phyloP scores from a whole-genome alignment of 2,113 vertebrate genomes.

The Buteo buteo region DNA sequence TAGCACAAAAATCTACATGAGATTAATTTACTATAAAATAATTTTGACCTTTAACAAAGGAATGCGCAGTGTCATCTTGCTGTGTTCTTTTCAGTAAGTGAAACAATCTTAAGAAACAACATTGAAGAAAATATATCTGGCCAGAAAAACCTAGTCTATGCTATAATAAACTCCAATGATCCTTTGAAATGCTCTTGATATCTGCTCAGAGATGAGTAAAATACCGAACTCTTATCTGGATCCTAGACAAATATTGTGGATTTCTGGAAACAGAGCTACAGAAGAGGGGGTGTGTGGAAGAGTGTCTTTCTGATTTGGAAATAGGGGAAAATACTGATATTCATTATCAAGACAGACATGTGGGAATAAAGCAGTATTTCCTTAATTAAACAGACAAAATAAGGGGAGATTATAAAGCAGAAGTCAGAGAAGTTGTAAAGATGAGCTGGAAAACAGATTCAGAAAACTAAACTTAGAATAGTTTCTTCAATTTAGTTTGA shows the following conservation, averaged over 20 bases:
- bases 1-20: background rate
- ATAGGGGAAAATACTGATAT: background rate
- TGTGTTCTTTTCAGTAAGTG: background rate
- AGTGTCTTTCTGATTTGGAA: background rate
- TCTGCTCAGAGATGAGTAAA: background rate
- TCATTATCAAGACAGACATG: background rate
- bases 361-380: background rate
- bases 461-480: background rate
- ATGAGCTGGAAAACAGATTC: background rate
- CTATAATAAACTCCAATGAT: background rate
- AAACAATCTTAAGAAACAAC: background rate
- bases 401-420: background rate
- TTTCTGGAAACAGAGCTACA: background rate
- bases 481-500: background rate
- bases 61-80: background rate
- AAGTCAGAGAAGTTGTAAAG: background rate
- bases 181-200: background rate
- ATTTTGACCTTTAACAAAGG: background rate
- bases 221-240: background rate
- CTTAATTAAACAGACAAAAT: background rate
- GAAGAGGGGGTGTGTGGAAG: background rate
- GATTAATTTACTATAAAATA: background rate
- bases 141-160: background rate
- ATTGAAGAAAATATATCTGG: background rate
- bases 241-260: background rate